Evolutionary conservation across 2,797 vertebrate species (phyloP).

Genomic region (Ciconia nigra): DNA sequence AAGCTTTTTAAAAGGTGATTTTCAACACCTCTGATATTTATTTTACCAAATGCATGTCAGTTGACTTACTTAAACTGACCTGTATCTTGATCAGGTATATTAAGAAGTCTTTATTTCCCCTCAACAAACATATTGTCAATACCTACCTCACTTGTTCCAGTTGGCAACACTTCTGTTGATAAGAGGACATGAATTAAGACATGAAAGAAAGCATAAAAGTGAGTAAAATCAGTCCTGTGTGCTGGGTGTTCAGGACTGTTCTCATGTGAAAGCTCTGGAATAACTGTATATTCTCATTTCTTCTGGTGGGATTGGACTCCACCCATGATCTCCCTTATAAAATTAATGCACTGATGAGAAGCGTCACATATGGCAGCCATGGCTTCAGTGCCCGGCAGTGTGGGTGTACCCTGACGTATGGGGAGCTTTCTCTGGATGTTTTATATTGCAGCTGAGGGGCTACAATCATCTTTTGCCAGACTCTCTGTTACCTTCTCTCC

Average conservation of each 20-base stretch:
- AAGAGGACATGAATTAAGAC: not conserved
- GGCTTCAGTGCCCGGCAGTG: too few relatives aligned
- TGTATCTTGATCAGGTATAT: not conserved
- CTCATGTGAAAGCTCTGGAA: not conserved
- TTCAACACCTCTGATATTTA: not conserved
- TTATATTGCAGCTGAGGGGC: not conserved
- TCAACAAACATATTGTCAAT: not conserved
- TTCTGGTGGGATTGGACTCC: not conserved
- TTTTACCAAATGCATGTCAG: not conserved
- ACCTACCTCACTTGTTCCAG: not conserved
- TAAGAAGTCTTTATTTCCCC: not conserved
- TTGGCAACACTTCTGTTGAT: not conserved
- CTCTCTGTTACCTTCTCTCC: not conserved
- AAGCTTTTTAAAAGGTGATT: not conserved
- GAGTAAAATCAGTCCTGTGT: not conserved
- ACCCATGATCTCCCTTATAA: not conserved
- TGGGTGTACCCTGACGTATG: not conserved
- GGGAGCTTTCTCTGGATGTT: not conserved
- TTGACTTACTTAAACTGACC: not conserved
- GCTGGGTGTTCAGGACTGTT: not conserved
- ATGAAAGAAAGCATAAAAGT: not conserved
- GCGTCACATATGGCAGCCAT: too few relatives aligned
- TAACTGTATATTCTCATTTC: not conserved
- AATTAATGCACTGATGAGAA: not conserved
- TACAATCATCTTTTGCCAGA: not conserved